Evolutionary conservation across 2,888 invertebrate species (phyloP), one percentile per base, ranked within the genome.

Genomic region (Leucozona laternaria): DNA sequence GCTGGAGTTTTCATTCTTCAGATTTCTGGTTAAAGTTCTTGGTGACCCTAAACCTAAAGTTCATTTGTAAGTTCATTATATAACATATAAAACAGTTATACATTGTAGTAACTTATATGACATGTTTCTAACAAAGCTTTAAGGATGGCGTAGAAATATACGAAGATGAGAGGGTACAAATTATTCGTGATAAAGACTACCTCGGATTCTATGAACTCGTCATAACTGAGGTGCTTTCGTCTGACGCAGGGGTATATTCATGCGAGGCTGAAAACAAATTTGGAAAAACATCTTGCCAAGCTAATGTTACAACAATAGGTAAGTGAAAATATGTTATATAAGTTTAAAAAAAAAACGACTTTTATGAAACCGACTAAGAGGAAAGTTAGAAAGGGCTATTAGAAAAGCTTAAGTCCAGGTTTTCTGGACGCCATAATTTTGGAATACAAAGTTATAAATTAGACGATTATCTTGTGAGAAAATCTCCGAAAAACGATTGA

Each of bases 31-130:
- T 81, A 97, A 97, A 92, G 96, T 97, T 71, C 95, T 95, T 89
- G 98, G 98, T 11, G 96, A 97, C 89, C 98, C 98, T 1, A 96
- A 96, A 91, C 99, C 99, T 0, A 96, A 95, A 88, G 95, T 99
- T 60, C 96, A 95, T 92, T 98, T 99, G 98, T 98, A 93, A 95
- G 96, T 89, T 5, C 48, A 15, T 55, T 71, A 6, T 17, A 43
- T 45, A 10, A 2, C 8, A 50, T 1, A 11, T 13, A 22, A 50
- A 22, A 2, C 0, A 15, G 4, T 15, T 0, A 25, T 10, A 50
- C 4, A 22, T 13, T 22, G 22, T 37, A 11, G 7, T 2, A 15
- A 17, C 7, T 53, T 8, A 25, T 8, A 25, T 25, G 15, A 15
- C 2, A 2, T 53, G 6, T 3, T 2, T 53, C 2, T 20, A 6